These are phyloP conservation scores for Rhinichthys klamathensis DNA, from an alignment of 2,113 vertebrate genomes.

Conservation along the genomic window DNA sequence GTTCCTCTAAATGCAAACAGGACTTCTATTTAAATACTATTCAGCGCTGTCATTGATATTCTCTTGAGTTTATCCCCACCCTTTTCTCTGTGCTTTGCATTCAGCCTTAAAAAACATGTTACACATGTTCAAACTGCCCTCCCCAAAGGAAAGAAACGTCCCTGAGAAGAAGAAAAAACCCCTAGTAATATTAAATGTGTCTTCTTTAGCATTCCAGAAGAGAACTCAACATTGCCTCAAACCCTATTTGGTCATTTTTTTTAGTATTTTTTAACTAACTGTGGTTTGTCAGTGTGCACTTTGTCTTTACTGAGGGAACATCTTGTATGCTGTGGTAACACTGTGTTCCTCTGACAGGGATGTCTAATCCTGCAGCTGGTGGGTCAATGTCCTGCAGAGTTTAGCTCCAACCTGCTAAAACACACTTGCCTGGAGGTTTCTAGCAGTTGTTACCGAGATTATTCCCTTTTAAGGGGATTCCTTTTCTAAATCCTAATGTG, in stretches of 20 bases:
- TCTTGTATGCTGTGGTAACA: neutral
- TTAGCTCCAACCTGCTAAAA: too few species aligned
- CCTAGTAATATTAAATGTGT: neutral
- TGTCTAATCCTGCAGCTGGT: too few species aligned
- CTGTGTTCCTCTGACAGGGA: too few species aligned
- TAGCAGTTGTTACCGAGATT: too few species aligned
- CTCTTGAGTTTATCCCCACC: too few species aligned
- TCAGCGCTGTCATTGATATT: neutral
- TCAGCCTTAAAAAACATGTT: neutral
- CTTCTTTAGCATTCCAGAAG: neutral
- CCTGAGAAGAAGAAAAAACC: neutral
- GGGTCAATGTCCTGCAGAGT: too few species aligned
- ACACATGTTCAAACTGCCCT: neutral
- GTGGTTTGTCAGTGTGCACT: neutral
- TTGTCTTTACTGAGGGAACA: neutral
- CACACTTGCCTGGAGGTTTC: too few species aligned
- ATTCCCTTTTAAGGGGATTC: too few species aligned
- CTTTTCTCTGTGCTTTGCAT: neutral
- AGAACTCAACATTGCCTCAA: neutral
- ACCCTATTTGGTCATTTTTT: neutral
- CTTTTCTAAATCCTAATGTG: too few species aligned
- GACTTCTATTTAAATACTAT: neutral
- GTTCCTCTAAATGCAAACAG: neutral
- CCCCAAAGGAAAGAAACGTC: neutral
- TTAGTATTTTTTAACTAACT: neutral